Evolutionary conservation across 2,888 invertebrate genomes (phyloP), one percentile per base, ranked within the genome.

Genomic region (Acanthococcus lagerstroemiae): DNA sequence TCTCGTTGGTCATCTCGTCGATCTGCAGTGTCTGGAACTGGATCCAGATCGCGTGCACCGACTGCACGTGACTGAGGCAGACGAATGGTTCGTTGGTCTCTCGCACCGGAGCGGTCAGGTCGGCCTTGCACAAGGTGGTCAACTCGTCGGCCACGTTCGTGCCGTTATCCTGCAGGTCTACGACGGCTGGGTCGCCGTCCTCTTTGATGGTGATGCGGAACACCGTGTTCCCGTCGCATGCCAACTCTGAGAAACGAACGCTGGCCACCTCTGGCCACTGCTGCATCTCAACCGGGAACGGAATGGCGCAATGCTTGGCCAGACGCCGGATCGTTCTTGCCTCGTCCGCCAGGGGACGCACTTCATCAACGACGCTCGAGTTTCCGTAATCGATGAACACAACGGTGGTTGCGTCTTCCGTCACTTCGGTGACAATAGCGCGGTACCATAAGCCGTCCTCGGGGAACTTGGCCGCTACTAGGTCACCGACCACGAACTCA

Each of bases 301-400:
- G 77, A 44, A 86, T 57, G 24, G 52, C 55, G 58, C 72, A 72
- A 12, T 69, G 69, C 57, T 69, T 68, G 0, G 85, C 84, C 57
- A 85, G 74, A 0, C 84, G 80, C 55, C 83, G 81, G 50, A 82
- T 79, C 15, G 76, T 72, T 0, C 79, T 76, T 1, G 86, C 73
- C 58, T 83, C 82, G 69, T 81, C 80, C 0, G 86, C 85, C 27
- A 87, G 77, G 63, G 78, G 78, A 65, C 81, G 79, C 65, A 86
- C 78, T 69, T 82, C 81, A 60, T 78, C 79, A 66, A 83, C 81
- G 55, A 80, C 78, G 6, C 84, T 81, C 54, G 84, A 82, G 72
- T 85, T 86, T 1, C 87, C 87, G 71, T 84, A 86, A 75, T 87
- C 87, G 21, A 86, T 80, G 71, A 84, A 86, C 66, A 82, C 77